phyloP scores from a whole-genome alignment of 1,140 invertebrate species.

The Berghia stephanieae region DNA sequence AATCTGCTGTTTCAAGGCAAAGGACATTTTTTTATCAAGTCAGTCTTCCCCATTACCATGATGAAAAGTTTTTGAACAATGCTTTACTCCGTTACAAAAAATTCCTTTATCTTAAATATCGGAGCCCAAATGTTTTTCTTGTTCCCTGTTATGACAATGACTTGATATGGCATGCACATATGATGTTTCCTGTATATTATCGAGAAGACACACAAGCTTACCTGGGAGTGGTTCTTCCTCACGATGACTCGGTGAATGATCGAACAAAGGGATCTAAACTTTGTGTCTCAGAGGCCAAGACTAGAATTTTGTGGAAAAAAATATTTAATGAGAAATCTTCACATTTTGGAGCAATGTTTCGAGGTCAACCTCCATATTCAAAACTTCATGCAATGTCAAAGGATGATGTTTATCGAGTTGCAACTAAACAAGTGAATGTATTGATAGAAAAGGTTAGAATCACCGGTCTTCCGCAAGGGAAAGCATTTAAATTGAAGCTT shows the following conservation, averaged over 20 bases:
- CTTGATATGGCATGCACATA: constrained; percentile 69
- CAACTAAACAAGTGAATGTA: constrained; percentile 52
- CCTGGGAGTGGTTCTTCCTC: constrained; percentile 61
- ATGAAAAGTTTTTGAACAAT: constrained; percentile 63
- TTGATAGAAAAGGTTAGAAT: constrained; percentile 50
- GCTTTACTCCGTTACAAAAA: constrained; percentile 68
- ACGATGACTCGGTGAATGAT: constrained; percentile 67
- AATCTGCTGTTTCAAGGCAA: constrained; percentile 64
- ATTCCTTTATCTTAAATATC: constrained; percentile 66
- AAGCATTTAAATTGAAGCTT: constrained; percentile 37
- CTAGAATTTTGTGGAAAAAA: constrained; percentile 53
- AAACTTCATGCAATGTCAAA: constrained; percentile 39
- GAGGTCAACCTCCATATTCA: constrained; percentile 52
- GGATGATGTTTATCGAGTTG: constrained; percentile 42
- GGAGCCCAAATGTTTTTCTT: constrained; percentile 65
- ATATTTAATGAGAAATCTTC: constrained; percentile 53
- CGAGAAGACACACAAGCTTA: constrained; percentile 62
- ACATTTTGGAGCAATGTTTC: constrained; percentile 62
- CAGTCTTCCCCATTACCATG: constrained; percentile 68
- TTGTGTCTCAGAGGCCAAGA: constrained; percentile 43
- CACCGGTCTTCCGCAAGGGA: constrained; percentile 49
- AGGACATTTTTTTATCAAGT: constrained; percentile 67
- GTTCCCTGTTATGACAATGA: constrained; percentile 70
- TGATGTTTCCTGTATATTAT: constrained; percentile 67
- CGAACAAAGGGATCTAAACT: constrained; percentile 63